phyloP scores from a whole-genome alignment of 1,140 invertebrate species.

The Drosophila pachea region DNA sequence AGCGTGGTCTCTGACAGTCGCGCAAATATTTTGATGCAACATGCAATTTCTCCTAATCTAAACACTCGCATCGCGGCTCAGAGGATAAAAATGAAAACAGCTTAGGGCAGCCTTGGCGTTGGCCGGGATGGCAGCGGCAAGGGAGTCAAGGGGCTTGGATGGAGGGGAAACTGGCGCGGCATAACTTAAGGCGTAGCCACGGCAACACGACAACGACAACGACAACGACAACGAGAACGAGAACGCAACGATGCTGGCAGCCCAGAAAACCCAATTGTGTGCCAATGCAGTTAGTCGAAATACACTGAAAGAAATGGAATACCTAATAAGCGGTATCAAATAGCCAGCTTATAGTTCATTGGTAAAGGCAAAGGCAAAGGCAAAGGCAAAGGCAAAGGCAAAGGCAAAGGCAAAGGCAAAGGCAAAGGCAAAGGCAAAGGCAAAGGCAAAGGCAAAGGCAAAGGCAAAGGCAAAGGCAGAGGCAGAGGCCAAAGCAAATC shows the following conservation, averaged over 20 bases:
- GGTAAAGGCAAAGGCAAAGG: neutral
- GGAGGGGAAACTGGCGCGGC: conserved; percentile 49
- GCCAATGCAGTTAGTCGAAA: conserved; percentile 51
- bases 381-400: too few relatives aligned
- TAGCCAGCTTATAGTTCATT: neutral
- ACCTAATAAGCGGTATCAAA: neutral
- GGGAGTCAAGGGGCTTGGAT: neutral
- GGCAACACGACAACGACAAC: conserved; percentile 38
- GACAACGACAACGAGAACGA: conserved; percentile 12
- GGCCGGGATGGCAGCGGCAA: neutral
- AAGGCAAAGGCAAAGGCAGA: too few relatives aligned
- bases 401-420: too few relatives aligned
- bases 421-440: too few relatives aligned
- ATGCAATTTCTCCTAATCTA: conserved; percentile 73
- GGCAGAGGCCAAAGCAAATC: too few relatives aligned
- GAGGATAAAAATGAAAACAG: conserved; percentile 58
- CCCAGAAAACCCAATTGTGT: conserved; percentile 64
- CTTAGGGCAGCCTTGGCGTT: conserved; percentile 21
- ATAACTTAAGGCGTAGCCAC: conserved; percentile 67
- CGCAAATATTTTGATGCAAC: conserved; percentile 72
- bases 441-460: too few relatives aligned
- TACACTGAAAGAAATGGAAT: conserved; percentile 37
- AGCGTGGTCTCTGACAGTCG: conserved; percentile 22
- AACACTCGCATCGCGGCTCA: conserved; percentile 59
- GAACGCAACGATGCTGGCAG: conserved; percentile 16